phyloP scores from a whole-genome alignment of 2,888 invertebrate genomes.

The Melinaea menophilus region DNA sequence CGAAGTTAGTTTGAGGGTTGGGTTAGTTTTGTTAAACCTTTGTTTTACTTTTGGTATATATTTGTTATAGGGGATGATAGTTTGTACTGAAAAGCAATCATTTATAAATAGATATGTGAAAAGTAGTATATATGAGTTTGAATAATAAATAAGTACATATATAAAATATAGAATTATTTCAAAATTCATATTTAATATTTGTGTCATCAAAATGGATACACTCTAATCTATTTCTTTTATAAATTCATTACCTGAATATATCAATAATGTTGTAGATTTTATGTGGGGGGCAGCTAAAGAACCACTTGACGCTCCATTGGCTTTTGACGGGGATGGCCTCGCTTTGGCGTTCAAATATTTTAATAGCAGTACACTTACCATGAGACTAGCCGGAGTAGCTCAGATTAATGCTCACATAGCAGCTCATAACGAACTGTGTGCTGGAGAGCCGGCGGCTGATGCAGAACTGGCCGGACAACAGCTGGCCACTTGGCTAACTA shows the following conservation, averaged over 20 bases:
- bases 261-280: conserved; percentile 79
- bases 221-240: no score
- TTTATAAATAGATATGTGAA: no score
- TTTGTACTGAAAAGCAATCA: no score
- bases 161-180: no score
- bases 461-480: conserved; percentile 90
- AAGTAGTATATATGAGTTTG: no score
- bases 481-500: conserved; percentile 92
- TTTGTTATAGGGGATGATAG: no score
- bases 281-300: conserved; percentile 98
- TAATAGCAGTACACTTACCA: conserved; percentile 94
- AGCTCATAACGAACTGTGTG: conserved; percentile 93
- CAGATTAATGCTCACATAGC: conserved; percentile 97
- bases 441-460: conserved; percentile 91
- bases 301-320: conserved; percentile 89
- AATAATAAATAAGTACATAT: no score
- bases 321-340: conserved; percentile 93
- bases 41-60: no score
- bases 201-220: no score
- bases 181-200: no score
- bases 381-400: conserved; percentile 94
- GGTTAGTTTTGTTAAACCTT: no score
- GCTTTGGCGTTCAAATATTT: conserved; percentile 97
- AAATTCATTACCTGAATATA: not conserved
- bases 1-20: no score